Percentiles rank a stretch among this genome's conserved stretches.
phyloP scores from a whole-genome alignment of 2,797 vertebrate species.

The Smutsia gigantea region DNA sequence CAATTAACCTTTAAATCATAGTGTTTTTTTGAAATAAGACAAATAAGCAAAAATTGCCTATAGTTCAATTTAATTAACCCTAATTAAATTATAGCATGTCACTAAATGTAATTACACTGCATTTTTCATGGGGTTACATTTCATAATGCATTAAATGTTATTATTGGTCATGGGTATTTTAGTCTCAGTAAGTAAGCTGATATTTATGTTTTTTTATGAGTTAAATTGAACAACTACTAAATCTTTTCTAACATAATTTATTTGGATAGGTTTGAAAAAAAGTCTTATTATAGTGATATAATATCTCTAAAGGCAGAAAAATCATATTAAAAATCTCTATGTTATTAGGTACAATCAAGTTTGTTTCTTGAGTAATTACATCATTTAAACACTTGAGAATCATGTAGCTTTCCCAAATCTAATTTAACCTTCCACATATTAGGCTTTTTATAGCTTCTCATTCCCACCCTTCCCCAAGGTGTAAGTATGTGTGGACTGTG shows the following conservation, averaged over 20 bases:
- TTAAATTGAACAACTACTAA: conserved; percentile 42
- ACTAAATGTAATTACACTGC: conserved; percentile 67
- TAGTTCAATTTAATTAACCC: conserved; percentile 65
- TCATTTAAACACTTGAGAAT: conserved; percentile 43
- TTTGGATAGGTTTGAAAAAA: conserved; percentile 5
- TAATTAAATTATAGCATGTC: conserved; percentile 75
- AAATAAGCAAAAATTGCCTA: conserved; percentile 70
- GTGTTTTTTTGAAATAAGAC: conserved; percentile 53
- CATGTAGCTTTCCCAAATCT: conserved; percentile 2
- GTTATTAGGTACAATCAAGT: conserved; percentile 42
- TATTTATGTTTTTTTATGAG: conserved; percentile 52
- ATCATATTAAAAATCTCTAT: conserved; percentile 25
- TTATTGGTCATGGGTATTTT: conserved; percentile 49
- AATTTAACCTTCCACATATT: conserved; percentile 41
- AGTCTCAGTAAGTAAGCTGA: conserved; percentile 17
- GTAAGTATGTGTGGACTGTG: not conserved
- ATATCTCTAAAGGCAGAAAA: not conserved
- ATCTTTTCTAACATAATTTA: conserved; percentile 48
- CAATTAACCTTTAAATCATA: conserved; percentile 71
- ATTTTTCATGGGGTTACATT: conserved; percentile 66
- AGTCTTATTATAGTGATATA: conserved; percentile 12
- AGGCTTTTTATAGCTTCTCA: not conserved
- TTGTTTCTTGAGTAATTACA: conserved; percentile 60
- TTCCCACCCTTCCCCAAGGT: not conserved
- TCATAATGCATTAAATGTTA: conserved; percentile 70